Evolutionary conservation across 2,113 vertebrate genomes (phyloP).

Genomic region (Fregetta grallaria): DNA sequence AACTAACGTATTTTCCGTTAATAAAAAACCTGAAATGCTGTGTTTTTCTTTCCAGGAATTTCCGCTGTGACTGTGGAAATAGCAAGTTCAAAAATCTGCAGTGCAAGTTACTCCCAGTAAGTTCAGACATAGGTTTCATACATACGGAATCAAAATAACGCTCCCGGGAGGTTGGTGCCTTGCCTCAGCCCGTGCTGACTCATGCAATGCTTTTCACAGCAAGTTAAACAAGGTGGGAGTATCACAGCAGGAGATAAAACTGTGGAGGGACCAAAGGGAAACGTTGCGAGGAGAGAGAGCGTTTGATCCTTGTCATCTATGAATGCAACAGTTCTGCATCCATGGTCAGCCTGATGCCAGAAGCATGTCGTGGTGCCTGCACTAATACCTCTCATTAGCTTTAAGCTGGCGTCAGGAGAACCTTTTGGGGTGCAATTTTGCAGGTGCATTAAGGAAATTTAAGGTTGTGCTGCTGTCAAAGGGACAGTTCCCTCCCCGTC

Average conservation of each 20-base stretch:
- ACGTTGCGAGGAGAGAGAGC: background rate
- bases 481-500: background rate
- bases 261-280: background rate
- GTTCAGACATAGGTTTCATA: constrained; percentile 12
- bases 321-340: background rate
- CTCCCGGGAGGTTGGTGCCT: background rate
- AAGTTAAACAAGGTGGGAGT: background rate
- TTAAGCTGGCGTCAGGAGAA: background rate
- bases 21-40: constrained; percentile 23
- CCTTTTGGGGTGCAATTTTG: background rate
- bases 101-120: constrained; percentile 88
- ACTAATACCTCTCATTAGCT: background rate
- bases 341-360: fast-evolving
- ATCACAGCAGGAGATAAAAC: background rate
- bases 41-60: constrained; percentile 79
- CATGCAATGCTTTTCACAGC: fast-evolving
- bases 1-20: background rate
- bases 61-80: constrained; percentile 96
- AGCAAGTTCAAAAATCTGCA: constrained; percentile 87
- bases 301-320: background rate
- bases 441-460: background rate
- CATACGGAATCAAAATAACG: background rate
- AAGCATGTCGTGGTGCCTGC: background rate
- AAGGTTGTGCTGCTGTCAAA: background rate
- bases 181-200: background rate